A percentile compares a stretch with the other conserved stretches of the same genome.
These are phyloP conservation scores for Thunnus maccoyii DNA, from an alignment of 2,113 vertebrate species.

Conservation along the genomic window DNA sequence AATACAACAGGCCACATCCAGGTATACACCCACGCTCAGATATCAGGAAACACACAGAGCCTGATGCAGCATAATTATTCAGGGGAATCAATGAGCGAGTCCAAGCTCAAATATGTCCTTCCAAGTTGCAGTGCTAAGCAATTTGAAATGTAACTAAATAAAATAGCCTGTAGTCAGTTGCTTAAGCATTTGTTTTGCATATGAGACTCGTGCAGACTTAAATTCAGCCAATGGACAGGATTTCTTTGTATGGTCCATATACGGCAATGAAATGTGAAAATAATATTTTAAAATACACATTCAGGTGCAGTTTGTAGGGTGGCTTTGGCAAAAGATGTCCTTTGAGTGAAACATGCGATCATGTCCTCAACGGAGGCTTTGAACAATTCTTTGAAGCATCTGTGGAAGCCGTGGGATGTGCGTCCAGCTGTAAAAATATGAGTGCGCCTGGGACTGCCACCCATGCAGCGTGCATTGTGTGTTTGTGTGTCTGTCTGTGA, in stretches of 20 bases:
- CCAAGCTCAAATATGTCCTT: constrained; percentile 37
- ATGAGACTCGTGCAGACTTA: constrained; percentile 10
- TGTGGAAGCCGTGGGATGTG: constrained; percentile 58
- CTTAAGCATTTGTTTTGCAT: constrained; percentile 17
- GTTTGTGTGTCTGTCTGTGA: constrained; percentile 61
- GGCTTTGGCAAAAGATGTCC: constrained; percentile 36
- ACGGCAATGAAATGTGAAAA: constrained; percentile 23
- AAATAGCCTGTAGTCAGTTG: constrained; percentile 13
- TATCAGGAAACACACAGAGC: constrained; percentile 19
- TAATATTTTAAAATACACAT: background rate
- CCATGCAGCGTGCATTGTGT: constrained; percentile 76
- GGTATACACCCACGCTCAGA: constrained; percentile 34
- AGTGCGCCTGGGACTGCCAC: constrained; percentile 70
- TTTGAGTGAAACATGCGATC: constrained; percentile 53
- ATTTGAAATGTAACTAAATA: constrained; percentile 43
- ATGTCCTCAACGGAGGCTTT: constrained; percentile 60
- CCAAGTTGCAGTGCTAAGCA: constrained; percentile 32
- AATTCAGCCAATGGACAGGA: constrained; percentile 4
- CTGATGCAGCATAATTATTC: constrained; percentile 52
- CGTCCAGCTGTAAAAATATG: constrained; percentile 85
- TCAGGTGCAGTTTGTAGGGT: constrained; percentile 7
- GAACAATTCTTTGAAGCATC: constrained; percentile 60
- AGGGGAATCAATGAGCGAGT: constrained; percentile 46
- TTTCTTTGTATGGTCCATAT: constrained; percentile 16
- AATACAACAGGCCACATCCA: constrained; percentile 51